Evolutionary conservation across 2,113 vertebrate species (phyloP), one percentile per base, ranked within the genome.

Genomic region (Erpornis zantholeuca): DNA sequence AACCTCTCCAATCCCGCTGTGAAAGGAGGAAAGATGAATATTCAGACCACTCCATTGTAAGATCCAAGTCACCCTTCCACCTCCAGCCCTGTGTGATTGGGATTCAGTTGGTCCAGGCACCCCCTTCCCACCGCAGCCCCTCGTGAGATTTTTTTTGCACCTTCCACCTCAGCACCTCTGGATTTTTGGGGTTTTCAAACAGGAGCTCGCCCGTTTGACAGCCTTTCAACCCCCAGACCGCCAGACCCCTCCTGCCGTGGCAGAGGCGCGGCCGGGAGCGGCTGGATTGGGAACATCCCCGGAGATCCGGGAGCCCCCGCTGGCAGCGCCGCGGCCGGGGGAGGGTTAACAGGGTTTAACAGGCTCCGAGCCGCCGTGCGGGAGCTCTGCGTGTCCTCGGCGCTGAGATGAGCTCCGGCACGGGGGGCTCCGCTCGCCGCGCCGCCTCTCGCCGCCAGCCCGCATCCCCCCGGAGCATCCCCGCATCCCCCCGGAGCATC

Each of bases 291-390:
- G 49, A 64, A 14, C 60, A 91, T 24, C 33, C 61, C 47, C 69
- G 5, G 12, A 4, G 50, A 6, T 13, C 4, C 14, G 45, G 72
- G 65, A 80, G 88, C 72, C 77, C 63, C 65, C 44, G 50, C 69
- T 40, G 6, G 24, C 75, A 31, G 35, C 85, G 86, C 64, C 57
- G 4, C 92, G 23, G 97, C 38, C 88, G 59, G 63, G 57, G 4
- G 14, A 91, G 97, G 92, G 97, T 97, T 97, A 97, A 96, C 31
- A 23, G 61, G 69, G 23, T 9, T 4, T 15, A 5, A 3, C 57
- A 17, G 68, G 75, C 64, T 11, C 71, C 59, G 54, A 50, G 75
- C 88, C 87, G 65, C 90, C 9, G 82, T 14, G 90, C 50, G 36
- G 81, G 90, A 71, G 65, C 70, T 6, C 25, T 38, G 88, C n/a